Evolutionary conservation across 2,797 vertebrate species (phyloP), one percentile per base, ranked within the genome.

Genomic region (Thripadectes ignobilis): DNA sequence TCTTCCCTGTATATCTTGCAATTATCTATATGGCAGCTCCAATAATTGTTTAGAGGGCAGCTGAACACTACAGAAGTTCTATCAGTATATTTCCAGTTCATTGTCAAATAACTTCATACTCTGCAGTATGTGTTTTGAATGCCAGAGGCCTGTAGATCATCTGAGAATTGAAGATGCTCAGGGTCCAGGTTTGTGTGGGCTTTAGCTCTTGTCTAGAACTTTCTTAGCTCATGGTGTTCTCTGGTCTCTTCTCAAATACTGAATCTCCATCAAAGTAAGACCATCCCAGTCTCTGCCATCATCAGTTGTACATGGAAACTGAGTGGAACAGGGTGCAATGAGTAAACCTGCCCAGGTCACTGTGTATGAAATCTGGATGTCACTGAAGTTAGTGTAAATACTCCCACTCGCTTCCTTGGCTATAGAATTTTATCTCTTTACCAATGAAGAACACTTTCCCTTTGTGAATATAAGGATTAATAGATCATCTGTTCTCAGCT

Each of bases 281-380:
- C 36, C 16, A 41, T 69, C 34, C 29, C 34, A n/a, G 4, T 52
- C 48, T 92, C 55, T 61, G 43, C 32, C 52, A 81, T 5, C 18
- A 30, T 76, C 45, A 79, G 38, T 12, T 34, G 29, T 54, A 57
- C 52, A 32, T 39, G 43, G 52, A 61, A 76, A 36, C 29, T 23
- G 34, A 51, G 48, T 24, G 6, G 20, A 22, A 34, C 5, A 34
- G 13, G 32, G 8, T 0, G 0, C 38, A 8, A 1, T 52, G 34
- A 80, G 15, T 38, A 72, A 90, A 75, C 49, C 41, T 78, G 30
- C n/a, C 39, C 17, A 32, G 80, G 41, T 41, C 38, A 46, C 20
- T 1, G 1, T 36, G 24, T 38, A 11, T 72, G 39, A 92, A 86
- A 79, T 24, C 51, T 88, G 45, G 20, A 41, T 71, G 49, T 36